A percentile compares a stretch with the other conserved stretches of the same genome.
phyloP scores from a whole-genome alignment of 2,113 vertebrate genomes.

The Psettodes erumei region DNA sequence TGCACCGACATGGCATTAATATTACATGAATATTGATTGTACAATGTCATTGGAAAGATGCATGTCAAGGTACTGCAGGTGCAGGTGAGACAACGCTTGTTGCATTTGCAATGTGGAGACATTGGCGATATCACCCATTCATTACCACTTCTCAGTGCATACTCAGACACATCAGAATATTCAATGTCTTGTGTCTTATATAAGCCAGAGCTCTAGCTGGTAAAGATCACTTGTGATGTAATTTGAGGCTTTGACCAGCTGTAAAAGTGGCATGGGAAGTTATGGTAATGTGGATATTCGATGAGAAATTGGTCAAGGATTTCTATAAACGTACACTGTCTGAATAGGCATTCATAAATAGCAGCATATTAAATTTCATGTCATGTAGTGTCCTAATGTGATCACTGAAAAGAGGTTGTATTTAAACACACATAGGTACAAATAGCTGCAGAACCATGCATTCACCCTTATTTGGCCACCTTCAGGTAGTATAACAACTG shows the following conservation, averaged over 20 bases:
- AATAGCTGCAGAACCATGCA: neutral
- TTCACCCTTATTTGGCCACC: neutral
- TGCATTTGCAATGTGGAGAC: conserved; percentile 14
- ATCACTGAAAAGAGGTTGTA: neutral
- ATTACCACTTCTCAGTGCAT: conserved; percentile 31
- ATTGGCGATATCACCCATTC: conserved; percentile 12
- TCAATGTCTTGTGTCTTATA: conserved; percentile 10
- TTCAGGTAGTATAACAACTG: neutral
- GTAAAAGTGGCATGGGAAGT: neutral
- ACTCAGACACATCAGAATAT: conserved; percentile 19
- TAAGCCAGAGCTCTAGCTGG: conserved; percentile 17
- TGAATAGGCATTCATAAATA: neutral
- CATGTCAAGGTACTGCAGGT: neutral
- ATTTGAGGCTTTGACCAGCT: conserved; percentile 4
- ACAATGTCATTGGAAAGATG: conserved; percentile 9
- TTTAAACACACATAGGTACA: neutral
- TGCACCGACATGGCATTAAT: conserved; percentile 13
- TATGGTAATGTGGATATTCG: conserved; percentile 2
- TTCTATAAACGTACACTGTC: neutral
- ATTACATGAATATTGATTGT: conserved; percentile 25
- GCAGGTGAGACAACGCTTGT: neutral
- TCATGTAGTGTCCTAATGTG: neutral
- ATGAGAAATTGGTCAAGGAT: neutral
- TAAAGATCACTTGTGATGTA: conserved; percentile 17
- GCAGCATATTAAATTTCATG: neutral